phyloP scores from a whole-genome alignment of 2,888 invertebrate genomes.

The Cryptocheilus praepositus region DNA sequence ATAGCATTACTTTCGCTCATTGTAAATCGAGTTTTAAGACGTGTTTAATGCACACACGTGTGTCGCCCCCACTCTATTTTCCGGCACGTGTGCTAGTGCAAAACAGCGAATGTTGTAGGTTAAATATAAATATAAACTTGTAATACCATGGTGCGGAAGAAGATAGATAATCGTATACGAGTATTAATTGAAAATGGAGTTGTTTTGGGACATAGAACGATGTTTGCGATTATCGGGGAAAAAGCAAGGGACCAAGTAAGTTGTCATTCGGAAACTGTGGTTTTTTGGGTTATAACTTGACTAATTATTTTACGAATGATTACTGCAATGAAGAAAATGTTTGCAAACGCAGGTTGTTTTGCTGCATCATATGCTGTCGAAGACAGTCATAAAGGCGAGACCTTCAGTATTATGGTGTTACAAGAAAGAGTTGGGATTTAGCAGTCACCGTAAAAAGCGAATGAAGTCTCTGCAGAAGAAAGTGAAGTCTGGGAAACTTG shows the following conservation, averaged over 20 bases:
- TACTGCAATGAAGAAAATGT: slow-evolving; percentile 7
- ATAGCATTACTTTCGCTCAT: too few species aligned
- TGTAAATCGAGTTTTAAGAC: too few species aligned
- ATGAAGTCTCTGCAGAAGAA: slow-evolving; percentile 89
- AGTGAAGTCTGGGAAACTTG: slow-evolving; percentile 90
- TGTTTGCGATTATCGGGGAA: slow-evolving; percentile 97
- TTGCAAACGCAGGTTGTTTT: slow-evolving; percentile 91
- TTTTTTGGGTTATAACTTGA: background rate
- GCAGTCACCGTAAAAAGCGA: slow-evolving; percentile 92
- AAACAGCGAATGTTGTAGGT: background rate
- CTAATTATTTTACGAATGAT: background rate
- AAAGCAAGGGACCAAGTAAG: slow-evolving; percentile 95
- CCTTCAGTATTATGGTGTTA: slow-evolving; percentile 99
- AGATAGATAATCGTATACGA: slow-evolving; percentile 97
- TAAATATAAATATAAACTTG: background rate
- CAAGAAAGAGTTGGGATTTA: slow-evolving; percentile 84
- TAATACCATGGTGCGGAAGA: slow-evolving; percentile 89
- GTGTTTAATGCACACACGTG: too few species aligned
- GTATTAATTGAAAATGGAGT: slow-evolving; percentile 98
- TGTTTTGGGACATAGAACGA: slow-evolving; percentile 89
- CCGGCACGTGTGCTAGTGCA: too few species aligned
- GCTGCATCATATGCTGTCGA: slow-evolving; percentile 97
- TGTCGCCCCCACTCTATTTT: too few species aligned
- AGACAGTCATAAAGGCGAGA: slow-evolving; percentile 93
- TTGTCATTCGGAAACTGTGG: background rate